Conservation (phyloP, 2,797 vertebrate genomes). For the Sylvilagus floridanus region DNA sequence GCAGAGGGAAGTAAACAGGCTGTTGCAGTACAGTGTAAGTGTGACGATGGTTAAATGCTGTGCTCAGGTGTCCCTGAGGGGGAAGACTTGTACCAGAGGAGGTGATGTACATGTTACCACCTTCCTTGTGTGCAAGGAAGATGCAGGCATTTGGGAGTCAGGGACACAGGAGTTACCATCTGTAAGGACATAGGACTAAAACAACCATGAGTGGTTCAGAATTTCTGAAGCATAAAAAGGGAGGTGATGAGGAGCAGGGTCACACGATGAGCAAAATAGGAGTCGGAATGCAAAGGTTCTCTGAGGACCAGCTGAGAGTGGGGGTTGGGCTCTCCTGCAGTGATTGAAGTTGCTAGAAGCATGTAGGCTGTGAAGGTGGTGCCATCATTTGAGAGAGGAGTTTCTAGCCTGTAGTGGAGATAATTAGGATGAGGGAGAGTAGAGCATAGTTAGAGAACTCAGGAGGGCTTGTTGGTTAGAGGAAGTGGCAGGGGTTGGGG, state of each 20-base stretch:
- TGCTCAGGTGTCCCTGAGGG: background rate
- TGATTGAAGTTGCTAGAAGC: background rate
- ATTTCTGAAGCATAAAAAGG: background rate
- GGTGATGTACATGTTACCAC: background rate
- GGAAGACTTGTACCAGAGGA: background rate
- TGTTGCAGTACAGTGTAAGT: fast-evolving
- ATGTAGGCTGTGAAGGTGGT: background rate
- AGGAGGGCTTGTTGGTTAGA: background rate
- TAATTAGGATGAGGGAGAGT: background rate
- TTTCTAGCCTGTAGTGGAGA: background rate
- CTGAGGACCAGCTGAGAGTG: background rate
- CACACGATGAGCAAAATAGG: background rate
- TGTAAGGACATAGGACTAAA: background rate
- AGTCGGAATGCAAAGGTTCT: background rate
- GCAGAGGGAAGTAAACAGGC: background rate
- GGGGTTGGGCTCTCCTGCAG: background rate
- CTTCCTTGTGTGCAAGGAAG: background rate
- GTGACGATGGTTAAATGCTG: background rate
- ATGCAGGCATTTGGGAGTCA: background rate
- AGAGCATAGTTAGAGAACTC: background rate
- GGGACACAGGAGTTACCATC: background rate
- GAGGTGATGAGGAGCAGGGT: background rate
- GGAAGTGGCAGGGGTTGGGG: background rate
- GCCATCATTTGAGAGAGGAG: background rate
- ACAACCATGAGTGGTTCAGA: background rate